Evolutionary conservation across 2,797 vertebrate genomes (phyloP).

Genomic region (Pipistrellus kuhlii): DNA sequence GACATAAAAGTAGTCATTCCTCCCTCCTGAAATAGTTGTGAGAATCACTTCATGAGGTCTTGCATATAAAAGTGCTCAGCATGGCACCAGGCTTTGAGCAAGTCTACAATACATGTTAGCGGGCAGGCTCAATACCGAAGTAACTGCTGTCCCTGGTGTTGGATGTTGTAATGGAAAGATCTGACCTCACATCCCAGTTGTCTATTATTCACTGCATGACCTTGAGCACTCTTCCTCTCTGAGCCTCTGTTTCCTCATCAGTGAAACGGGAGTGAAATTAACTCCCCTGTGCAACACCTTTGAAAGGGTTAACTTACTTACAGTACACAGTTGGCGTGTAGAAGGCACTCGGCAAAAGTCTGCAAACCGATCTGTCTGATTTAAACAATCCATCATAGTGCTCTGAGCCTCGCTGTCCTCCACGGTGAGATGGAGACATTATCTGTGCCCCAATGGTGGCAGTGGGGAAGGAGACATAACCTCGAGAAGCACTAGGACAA

Average conservation of each 20-base stretch:
- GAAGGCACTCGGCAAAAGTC: background rate
- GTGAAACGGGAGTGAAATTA: background rate
- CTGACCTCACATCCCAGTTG: background rate
- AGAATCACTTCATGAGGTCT: background rate
- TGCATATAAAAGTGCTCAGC: background rate
- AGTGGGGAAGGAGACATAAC: background rate
- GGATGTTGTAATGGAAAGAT: background rate
- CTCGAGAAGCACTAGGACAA: background rate
- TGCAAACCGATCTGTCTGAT: background rate
- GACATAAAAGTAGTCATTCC: background rate
- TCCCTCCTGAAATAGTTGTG: background rate
- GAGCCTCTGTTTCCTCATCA: background rate
- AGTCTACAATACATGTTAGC: background rate
- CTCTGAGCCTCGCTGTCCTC: background rate
- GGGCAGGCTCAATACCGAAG: background rate
- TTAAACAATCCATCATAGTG: background rate
- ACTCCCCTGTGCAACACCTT: background rate
- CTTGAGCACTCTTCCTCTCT: background rate
- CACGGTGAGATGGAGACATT: background rate
- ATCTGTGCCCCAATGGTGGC: background rate
- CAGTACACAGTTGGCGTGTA: fast-evolving
- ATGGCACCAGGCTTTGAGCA: background rate
- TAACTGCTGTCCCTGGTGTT: background rate
- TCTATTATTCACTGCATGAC: background rate
- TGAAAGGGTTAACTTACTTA: background rate